Percentiles rank a stretch among this genome's conserved stretches.
These are phyloP conservation scores for Prinia subflava DNA, from an alignment of 2,113 vertebrate genomes.

Conservation along the genomic window DNA sequence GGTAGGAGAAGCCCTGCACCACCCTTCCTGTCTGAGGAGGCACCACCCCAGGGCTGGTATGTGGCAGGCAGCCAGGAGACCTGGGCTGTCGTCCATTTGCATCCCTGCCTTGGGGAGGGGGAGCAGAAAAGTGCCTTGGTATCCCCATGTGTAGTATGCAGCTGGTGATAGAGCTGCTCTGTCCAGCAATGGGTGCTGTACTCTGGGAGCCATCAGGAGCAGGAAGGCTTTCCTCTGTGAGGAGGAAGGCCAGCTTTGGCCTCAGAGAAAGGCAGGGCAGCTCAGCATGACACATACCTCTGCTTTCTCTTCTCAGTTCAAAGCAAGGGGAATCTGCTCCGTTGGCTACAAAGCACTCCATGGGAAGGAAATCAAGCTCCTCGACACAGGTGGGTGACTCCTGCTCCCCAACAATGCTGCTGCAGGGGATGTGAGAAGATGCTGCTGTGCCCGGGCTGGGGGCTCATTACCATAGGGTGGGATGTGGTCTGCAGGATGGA, in stretches of 20 bases:
- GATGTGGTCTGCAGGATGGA: rapidly evolving
- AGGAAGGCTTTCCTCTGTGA: background rate
- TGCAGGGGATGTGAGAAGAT: background rate
- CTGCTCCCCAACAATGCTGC: background rate
- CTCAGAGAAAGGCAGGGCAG: background rate
- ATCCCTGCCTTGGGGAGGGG: background rate
- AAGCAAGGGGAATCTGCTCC: background rate
- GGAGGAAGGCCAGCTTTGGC: background rate
- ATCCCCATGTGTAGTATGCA: background rate
- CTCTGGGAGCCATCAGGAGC: background rate
- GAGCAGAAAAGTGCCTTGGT: background rate
- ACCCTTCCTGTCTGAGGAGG: background rate
- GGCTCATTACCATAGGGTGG: rapidly evolving
- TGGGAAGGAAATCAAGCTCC: slow-evolving; percentile 54
- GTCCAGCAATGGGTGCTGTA: background rate
- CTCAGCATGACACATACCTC: background rate
- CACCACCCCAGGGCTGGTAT: background rate
- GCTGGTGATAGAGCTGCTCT: background rate
- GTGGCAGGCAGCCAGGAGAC: background rate
- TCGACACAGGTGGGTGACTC: slow-evolving; percentile 70
- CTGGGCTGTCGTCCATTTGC: rapidly evolving
- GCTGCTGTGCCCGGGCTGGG: background rate
- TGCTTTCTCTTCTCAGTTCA: slow-evolving; percentile 46
- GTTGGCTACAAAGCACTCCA: background rate
- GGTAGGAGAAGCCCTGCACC: slow-evolving; percentile 58